Conservation (phyloP, 2,113 vertebrate species). For the Vireo altiloquus region DNA sequence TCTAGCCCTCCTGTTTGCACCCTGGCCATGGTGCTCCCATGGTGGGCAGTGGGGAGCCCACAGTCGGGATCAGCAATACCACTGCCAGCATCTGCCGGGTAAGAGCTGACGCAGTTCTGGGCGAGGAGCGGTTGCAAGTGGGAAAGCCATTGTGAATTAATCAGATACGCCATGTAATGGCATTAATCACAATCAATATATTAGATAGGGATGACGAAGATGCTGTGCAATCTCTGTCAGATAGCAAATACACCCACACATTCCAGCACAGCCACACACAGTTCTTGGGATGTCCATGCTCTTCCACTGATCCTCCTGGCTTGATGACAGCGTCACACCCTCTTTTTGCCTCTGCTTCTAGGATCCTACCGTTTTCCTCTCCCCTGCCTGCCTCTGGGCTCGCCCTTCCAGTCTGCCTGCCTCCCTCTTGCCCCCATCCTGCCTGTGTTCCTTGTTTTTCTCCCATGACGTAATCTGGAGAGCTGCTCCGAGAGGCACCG, state of each 20-base stretch:
- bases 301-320: neutral
- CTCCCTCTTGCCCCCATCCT: neutral
- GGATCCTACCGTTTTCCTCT: neutral
- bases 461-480: neutral
- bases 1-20: neutral
- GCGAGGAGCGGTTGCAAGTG: neutral
- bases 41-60: neutral
- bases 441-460: neutral
- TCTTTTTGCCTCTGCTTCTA: neutral
- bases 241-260: neutral
- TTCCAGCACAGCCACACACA: neutral
- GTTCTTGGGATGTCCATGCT: neutral
- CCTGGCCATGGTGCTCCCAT: neutral
- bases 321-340: neutral
- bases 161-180: neutral
- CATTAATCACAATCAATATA: slow-evolving; percentile 37
- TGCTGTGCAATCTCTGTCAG: neutral
- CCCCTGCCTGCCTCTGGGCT: neutral
- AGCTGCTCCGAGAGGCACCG: neutral
- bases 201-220: slow-evolving; percentile 8
- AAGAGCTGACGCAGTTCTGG: neutral
- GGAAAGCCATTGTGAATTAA: slow-evolving; percentile 45
- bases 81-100: neutral
- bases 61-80: neutral
- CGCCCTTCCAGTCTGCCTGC: neutral